These are phyloP conservation scores for Drosophila saltans DNA, from an alignment of 1,140 invertebrate species.

Conservation along the genomic window DNA sequence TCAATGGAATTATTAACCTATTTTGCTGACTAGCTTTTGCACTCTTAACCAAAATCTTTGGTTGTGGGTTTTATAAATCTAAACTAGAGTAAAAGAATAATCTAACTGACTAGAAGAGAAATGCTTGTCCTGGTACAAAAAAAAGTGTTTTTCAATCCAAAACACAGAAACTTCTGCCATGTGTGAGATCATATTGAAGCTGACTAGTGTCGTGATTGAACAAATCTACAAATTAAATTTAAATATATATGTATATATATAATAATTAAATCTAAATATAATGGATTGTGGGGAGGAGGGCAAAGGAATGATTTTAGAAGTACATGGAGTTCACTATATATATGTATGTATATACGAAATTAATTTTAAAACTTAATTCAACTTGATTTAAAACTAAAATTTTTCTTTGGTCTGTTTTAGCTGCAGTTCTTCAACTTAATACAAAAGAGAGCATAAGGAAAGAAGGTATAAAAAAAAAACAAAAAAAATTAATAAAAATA, in stretches of 20 bases:
- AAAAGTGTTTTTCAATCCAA: neutral
- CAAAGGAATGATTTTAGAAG: constrained; percentile 67
- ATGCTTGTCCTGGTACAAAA: constrained; percentile 39
- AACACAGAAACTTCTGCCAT: neutral
- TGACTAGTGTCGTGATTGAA: constrained; percentile 57
- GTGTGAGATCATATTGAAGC: constrained; percentile 67
- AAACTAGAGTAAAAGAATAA: constrained; percentile 27
- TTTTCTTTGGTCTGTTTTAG: constrained; percentile 74
- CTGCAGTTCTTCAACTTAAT: constrained; percentile 47
- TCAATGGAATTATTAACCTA: constrained; percentile 7
- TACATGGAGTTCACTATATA: constrained; percentile 36
- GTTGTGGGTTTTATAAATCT: constrained; percentile 7
- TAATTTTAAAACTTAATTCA: constrained; percentile 40
- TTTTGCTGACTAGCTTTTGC: constrained; percentile 12
- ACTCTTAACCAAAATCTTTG: constrained; percentile 9
- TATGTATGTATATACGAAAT: constrained; percentile 22
- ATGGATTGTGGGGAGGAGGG: constrained; percentile 5
- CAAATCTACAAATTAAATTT: constrained; percentile 27
- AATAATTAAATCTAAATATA: constrained; percentile 38
- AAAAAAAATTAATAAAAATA: neutral
- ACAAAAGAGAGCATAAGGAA: neutral
- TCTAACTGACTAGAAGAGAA: constrained; percentile 51
- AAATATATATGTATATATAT: no score
- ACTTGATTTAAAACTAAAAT: constrained; percentile 45
- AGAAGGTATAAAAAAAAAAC: constrained; percentile 18